These are phyloP conservation scores for Drosophila helvetica DNA, from an alignment of 2,888 invertebrate genomes.

Conservation along the genomic window DNA sequence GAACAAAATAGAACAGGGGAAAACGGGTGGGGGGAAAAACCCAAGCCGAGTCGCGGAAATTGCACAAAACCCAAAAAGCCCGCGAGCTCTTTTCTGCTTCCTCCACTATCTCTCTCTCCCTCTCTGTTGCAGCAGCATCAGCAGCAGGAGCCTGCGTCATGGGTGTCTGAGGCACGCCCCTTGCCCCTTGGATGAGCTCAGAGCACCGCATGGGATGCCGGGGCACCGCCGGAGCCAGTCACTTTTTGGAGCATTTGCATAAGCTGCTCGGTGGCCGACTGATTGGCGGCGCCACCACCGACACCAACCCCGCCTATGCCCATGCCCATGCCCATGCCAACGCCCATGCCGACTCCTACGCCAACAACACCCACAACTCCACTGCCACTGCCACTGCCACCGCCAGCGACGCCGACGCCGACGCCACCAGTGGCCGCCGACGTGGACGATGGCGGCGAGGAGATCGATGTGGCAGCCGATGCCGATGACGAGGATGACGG, in stretches of 20 bases:
- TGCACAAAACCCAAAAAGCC: conserved; percentile 60
- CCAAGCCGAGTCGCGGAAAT: conserved; percentile 29
- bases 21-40: background rate
- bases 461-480: conserved; percentile 66
- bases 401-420: conserved; percentile 76
- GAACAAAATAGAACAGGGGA: conserved; percentile 2
- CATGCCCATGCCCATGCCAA: conserved; percentile 58
- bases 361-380: conserved; percentile 28
- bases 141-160: background rate
- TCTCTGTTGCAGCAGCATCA: background rate
- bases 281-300: conserved; percentile 45
- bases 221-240: conserved; percentile 65
- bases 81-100: conserved; percentile 26
- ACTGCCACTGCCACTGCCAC: conserved; percentile 45
- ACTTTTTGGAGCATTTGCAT: conserved; percentile 83
- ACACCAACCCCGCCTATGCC: conserved; percentile 29
- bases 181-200: conserved; percentile 18
- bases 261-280: conserved; percentile 83
- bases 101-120: conserved; percentile 22
- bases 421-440: conserved; percentile 75
- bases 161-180: background rate
- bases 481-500: conserved; percentile 76
- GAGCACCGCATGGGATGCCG: conserved; percentile 64
- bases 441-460: conserved; percentile 36
- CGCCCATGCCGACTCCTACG: conserved; percentile 36